Conservation (phyloP, 2,888 invertebrate species). For the Kuschelorhynchus macadamiae region DNA sequence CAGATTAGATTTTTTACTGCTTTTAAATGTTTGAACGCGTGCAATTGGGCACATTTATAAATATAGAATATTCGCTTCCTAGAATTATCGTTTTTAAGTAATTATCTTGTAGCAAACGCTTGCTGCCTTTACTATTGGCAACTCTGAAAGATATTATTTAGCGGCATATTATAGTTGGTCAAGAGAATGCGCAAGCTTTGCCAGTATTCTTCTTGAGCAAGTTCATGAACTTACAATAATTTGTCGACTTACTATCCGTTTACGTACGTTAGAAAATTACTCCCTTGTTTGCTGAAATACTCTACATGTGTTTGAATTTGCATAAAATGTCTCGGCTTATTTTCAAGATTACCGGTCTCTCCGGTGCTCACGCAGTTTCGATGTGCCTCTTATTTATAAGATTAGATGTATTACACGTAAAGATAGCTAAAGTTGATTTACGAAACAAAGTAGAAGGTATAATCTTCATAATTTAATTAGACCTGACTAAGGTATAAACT, state of each 20-base stretch:
- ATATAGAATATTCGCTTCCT: no score
- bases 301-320: constrained; percentile 34
- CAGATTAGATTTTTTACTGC: no score
- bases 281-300: constrained; percentile 25
- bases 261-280: constrained; percentile 14
- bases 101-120: no score
- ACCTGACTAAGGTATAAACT: neutral
- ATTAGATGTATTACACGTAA: neutral
- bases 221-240: constrained; percentile 28
- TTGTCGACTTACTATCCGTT: constrained; percentile 15
- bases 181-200: no score
- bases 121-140: no score
- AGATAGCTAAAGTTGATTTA: constrained; percentile 3
- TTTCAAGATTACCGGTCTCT: constrained; percentile 23
- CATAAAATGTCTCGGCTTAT: constrained; percentile 26
- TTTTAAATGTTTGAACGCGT: no score
- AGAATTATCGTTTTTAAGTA: no score
- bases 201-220: constrained; percentile 17
- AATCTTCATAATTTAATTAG: constrained; percentile 18
- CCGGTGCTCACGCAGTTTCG: constrained; percentile 16
- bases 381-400: constrained; percentile 25
- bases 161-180: no score
- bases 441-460: neutral
- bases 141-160: no score
- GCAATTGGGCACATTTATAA: no score